These are phyloP conservation scores for Vultur gryphus DNA, from an alignment of 2,797 vertebrate genomes.

Conservation along the genomic window DNA sequence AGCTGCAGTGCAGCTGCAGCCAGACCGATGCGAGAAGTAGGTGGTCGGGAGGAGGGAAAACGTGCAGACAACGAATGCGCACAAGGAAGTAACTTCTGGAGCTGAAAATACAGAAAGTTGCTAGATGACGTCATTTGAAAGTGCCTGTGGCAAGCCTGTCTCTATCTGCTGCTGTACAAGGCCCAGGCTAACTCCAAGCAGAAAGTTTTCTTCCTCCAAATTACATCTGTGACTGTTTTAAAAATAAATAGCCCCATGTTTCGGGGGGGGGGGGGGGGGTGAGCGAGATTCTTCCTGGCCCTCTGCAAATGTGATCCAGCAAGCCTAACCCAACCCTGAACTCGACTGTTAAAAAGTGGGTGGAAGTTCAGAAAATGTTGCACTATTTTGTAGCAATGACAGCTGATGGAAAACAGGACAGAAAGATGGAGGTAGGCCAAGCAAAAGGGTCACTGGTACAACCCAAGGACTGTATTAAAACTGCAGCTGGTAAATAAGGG, in stretches of 20 bases:
- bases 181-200: background rate
- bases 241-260: background rate
- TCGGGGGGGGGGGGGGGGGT: too few species aligned
- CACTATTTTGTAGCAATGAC: background rate
- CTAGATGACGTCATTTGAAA: background rate
- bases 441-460: background rate
- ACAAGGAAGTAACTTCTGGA: background rate
- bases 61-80: background rate
- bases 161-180: background rate
- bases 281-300: background rate
- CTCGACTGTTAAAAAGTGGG: background rate
- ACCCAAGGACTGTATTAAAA: background rate
- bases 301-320: background rate
- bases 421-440: conserved; percentile 25
- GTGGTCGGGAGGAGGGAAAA: background rate
- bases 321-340: background rate
- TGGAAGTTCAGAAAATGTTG: background rate
- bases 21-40: background rate
- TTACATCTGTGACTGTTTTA: background rate
- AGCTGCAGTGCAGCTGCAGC: background rate
- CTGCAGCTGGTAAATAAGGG: conserved; percentile 2
- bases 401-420: conserved; percentile 45
- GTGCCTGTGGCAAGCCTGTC: background rate
- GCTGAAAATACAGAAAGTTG: background rate
- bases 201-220: background rate